These are phyloP conservation scores for Acromyrmex charruanus DNA, from an alignment of 1,140 invertebrate species.

Conservation along the genomic window DNA sequence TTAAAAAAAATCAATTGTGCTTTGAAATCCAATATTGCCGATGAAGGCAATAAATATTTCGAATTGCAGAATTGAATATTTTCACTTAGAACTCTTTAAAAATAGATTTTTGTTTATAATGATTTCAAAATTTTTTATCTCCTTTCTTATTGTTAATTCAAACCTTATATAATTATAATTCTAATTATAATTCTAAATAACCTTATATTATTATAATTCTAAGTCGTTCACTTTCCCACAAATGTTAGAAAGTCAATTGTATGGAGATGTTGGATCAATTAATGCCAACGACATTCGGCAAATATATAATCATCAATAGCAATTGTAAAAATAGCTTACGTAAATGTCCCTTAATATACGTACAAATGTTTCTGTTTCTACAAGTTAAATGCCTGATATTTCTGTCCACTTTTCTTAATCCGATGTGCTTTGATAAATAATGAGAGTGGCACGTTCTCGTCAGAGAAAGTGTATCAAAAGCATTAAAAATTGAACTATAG, in stretches of 20 bases:
- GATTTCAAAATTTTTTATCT: neutral
- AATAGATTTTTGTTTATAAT: neutral
- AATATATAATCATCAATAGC: neutral
- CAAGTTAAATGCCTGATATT: constrained; percentile 28
- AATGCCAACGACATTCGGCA: constrained; percentile 37
- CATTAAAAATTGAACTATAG: constrained; percentile 27
- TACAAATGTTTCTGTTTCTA: constrained; percentile 24
- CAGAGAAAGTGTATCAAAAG: constrained; percentile 5
- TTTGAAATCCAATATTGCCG: too few relatives aligned
- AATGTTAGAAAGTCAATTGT: neutral
- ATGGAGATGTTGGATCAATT: constrained; percentile 22
- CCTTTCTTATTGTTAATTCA: too few relatives aligned
- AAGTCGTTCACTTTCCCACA: neutral
- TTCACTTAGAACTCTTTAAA: neutral
- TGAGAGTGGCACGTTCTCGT: constrained; percentile 13
- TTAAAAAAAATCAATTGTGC: too few relatives aligned
- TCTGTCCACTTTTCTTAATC: constrained; percentile 41
- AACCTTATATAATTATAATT: too few relatives aligned
- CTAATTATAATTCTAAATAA: too few relatives aligned
- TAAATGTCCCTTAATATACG: constrained; percentile 32
- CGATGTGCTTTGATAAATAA: constrained; percentile 66
- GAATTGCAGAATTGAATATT: neutral
- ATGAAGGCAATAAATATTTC: neutral
- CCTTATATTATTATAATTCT: neutral
- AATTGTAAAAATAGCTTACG: constrained; percentile 23